Conservation (phyloP, 2,888 invertebrate species). For the Octodonta nipae region DNA sequence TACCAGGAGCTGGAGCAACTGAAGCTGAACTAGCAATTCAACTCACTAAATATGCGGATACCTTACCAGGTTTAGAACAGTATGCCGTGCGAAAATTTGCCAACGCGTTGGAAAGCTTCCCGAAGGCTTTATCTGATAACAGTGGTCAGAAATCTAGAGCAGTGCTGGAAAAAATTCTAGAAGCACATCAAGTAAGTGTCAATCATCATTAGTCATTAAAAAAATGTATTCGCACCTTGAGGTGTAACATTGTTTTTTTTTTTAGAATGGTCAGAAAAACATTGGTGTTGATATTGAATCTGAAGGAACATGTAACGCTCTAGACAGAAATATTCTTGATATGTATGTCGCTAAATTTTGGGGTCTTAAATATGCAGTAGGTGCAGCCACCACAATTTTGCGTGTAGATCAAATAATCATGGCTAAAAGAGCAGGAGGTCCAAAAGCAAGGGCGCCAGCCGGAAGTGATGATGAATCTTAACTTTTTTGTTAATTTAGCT, state of each 20-base stretch:
- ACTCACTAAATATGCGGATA: constrained; percentile 76
- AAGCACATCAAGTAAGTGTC: constrained; percentile 70
- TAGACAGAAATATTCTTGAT: constrained; percentile 68
- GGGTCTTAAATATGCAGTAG: constrained; percentile 90
- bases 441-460: constrained; percentile 57
- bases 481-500: too few relatives aligned
- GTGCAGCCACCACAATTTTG: constrained; percentile 82
- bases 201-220: background rate
- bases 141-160: constrained; percentile 81
- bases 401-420: constrained; percentile 96
- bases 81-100: constrained; percentile 93
- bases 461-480: constrained; percentile 57
- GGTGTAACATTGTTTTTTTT: constrained; percentile 3
- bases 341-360: constrained; percentile 76
- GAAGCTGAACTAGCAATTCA: constrained; percentile 88
- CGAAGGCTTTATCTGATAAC: constrained; percentile 88
- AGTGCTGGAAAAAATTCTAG: constrained; percentile 75
- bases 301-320: constrained; percentile 61
- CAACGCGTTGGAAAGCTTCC: constrained; percentile 75
- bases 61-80: constrained; percentile 87
- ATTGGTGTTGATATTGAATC: constrained; percentile 79
- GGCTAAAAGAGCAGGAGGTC: constrained; percentile 94
- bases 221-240: background rate
- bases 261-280: constrained; percentile 56
- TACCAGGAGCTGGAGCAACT: constrained; percentile 89